Base-by-base conservation (phyloP, 2,888 invertebrate species). In the Gasteruption jaculator region DNA sequence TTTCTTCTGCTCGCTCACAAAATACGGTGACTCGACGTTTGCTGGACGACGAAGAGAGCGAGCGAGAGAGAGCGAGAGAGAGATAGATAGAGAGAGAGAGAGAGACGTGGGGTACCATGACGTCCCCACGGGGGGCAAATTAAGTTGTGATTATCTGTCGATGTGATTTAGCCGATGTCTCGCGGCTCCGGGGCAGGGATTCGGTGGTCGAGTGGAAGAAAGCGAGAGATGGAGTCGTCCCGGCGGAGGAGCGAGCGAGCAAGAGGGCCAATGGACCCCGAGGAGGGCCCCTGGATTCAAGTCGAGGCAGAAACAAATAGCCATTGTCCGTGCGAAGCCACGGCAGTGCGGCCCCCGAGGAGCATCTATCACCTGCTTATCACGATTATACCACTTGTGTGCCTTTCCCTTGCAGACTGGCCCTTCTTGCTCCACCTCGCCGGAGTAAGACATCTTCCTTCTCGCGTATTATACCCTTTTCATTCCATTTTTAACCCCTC, bases 281-380 rank as follows among this genome's bases (percentile, higher is more conserved):
- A 18, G 10, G 31, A 39, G 33, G 51, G 44, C 45, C 45, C 49
- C 49, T 50, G 53, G 49, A 49, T 51, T 46, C 8, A 5, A 14
- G 55, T 43, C 49, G 54, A 62, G 64, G 61, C 57, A 62, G 68
- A 68, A 70, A 70, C 68, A 69, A 69, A 70, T 68, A 69, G 68
- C 69, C 63, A 69, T 68, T 68, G 67, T 68, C 64, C 62, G 63
- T 51, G 52, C 54, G 50, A 52, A 52, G 61, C 50, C 53, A 59
- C 58, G 59, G 60, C 63, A 57, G 60, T 62, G 62, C 61, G 52
- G 58, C 57, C 61, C 61, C 65, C 56, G 57, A 63, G 63, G 60
- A 60, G 65, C 68, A 70, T 70, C 68, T 69, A 68, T 70, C 69
- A 70, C 69, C 65, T 67, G 69, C 68, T 70, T 70, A 70, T 70